Percentiles rank a stretch among this genome's conserved stretches.
phyloP scores from a whole-genome alignment of 2,888 invertebrate genomes.

The Cerceris rybyensis region DNA sequence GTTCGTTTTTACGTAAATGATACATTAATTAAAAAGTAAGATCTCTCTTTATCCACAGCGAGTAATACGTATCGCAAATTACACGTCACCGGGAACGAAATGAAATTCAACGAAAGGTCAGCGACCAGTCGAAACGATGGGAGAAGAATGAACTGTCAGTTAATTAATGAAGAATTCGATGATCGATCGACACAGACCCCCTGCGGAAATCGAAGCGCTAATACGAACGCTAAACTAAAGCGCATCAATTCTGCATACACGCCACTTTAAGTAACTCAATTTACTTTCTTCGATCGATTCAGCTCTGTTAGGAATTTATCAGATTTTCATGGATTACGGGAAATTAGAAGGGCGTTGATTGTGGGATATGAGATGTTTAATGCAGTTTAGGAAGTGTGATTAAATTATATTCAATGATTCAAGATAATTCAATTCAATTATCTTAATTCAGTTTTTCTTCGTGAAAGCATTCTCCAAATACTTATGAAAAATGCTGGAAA shows the following conservation, averaged over 20 bases:
- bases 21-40: slow-evolving; percentile 5
- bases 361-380: too few species aligned
- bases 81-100: background rate
- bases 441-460: too few species aligned
- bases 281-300: background rate
- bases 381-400: too few species aligned
- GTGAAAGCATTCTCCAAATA: too few species aligned
- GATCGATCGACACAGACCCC: background rate
- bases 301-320: background rate
- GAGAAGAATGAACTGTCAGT: background rate
- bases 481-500: too few species aligned
- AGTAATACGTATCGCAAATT: background rate
- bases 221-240: background rate
- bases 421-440: too few species aligned
- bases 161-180: background rate
- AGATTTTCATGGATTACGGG: background rate
- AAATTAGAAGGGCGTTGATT: too few species aligned
- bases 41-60: background rate
- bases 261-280: background rate
- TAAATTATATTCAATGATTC: too few species aligned
- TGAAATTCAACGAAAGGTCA: background rate
- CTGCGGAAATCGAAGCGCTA: background rate
- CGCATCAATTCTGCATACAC: background rate
- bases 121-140: background rate
- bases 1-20: slow-evolving; percentile 13